Evolutionary conservation across 1,140 invertebrate genomes (phyloP), one percentile per base, ranked within the genome.

Genomic region (Zaprionus kolodkinae): DNA sequence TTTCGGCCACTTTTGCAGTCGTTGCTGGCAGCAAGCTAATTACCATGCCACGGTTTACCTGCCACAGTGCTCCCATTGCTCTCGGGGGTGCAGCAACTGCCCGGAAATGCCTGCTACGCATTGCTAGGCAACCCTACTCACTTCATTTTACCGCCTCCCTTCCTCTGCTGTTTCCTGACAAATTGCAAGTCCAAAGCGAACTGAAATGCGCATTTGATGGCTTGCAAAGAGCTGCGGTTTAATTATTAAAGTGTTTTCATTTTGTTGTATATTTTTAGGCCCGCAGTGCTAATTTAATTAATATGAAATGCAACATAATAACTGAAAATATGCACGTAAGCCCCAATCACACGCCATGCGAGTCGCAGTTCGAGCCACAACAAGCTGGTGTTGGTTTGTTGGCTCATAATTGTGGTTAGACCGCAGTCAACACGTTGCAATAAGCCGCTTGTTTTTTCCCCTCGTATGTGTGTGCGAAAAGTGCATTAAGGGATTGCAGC

Each of bases 211-310:
- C 50, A 55, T 55, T 64, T 72, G 40, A 15, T 60, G 70, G 63
- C 25, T 6, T 33, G 40, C 13, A 73, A 79, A 83, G 66, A 72
- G 64, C 36, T 83, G 84, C 54, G 84, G 84, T 87, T 87, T 87
- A 87, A 87, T 87, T 87, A 87, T 87, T 84, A 83, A 87, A 84
- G 88, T 87, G 84, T 68, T 85, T 85, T 71, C 81, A 81, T 86
- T 85, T 75, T 76, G 67, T 66, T 74, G 77, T 66, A 79, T 72
- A 76, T 68, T 72, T 79, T 68, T 68, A 76, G 68, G 64, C 54
- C 62, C 69, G 50, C 6, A 56, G 73, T 50, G 70, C 80, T 88
- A 83, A 88, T 87, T 87, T 65, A 87, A 87, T 87, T 84, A 87
- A 84, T 80, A 48, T 2, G 21, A 21, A 21, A 21, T 21, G 73